Percentiles rank a stretch among this genome's conserved stretches.
These are phyloP conservation scores for Yponomeuta malinellus DNA, from an alignment of 2,888 invertebrate species.

Conservation along the genomic window DNA sequence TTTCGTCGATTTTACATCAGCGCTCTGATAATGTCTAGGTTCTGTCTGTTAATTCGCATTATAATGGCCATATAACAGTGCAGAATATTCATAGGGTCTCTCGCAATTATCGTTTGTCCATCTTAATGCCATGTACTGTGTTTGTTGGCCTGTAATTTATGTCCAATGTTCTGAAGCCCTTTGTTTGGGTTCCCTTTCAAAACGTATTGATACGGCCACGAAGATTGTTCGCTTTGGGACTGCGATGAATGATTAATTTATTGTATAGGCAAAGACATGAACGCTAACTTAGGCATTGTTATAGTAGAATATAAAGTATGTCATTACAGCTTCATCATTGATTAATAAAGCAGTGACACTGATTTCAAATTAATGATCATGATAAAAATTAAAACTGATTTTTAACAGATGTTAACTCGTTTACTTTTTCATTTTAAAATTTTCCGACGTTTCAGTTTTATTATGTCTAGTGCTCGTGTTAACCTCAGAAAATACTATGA, in stretches of 20 bases:
- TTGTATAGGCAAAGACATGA: neutral
- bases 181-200: neutral
- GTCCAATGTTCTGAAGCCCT: neutral
- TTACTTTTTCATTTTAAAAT: too few relatives aligned
- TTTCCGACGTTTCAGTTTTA: too few relatives aligned
- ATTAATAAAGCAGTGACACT: too few relatives aligned
- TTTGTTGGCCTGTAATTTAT: slow-evolving; percentile 1
- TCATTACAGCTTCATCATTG: too few relatives aligned
- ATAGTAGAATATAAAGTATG: too few relatives aligned
- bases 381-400: too few relatives aligned
- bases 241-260: neutral
- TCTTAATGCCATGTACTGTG: neutral
- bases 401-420: too few relatives aligned
- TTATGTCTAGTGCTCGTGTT: too few relatives aligned
- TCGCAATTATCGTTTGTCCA: slow-evolving; percentile 5
- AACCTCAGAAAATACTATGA: too few relatives aligned
- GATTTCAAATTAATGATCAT: too few relatives aligned
- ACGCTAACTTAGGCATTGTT: neutral
- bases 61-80: neutral
- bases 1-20: too few relatives aligned
- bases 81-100: neutral
- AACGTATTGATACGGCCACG: neutral
- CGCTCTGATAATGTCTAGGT: too few relatives aligned
- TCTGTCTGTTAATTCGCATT: neutral
- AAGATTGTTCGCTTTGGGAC: neutral